Evolutionary conservation across 1,140 invertebrate species (phyloP).

Genomic region (Battus philenor): DNA sequence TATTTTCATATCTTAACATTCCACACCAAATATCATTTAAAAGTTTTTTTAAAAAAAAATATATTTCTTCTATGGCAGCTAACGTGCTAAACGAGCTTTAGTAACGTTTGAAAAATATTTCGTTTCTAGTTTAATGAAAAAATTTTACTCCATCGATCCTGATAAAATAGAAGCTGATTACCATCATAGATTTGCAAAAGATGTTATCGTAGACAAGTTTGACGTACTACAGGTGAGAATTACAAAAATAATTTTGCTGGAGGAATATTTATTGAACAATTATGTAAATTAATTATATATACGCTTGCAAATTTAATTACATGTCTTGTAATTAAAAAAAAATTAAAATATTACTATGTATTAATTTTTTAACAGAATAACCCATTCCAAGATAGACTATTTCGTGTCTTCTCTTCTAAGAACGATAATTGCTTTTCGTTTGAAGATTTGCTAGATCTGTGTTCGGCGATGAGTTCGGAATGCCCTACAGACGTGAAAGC

Average conservation of each 20-base stretch:
- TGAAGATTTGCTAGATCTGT: constrained; percentile 86
- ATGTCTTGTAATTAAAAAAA: no score
- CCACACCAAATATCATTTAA: no score
- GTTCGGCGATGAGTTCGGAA: constrained; percentile 82
- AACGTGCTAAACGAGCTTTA: no score
- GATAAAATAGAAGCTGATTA: constrained; percentile 59
- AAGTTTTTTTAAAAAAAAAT: no score
- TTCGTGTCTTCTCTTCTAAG: constrained; percentile 83
- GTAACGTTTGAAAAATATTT: no score
- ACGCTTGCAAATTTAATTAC: no score
- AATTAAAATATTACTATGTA: no score
- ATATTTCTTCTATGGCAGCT: no score
- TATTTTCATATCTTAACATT: no score
- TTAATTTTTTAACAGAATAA: constrained; percentile 80
- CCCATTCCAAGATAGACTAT: constrained; percentile 83
- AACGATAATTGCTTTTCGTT: constrained; percentile 81
- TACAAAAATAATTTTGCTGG: not conserved
- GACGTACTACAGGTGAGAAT: constrained; percentile 71
- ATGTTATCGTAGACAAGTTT: constrained; percentile 73
- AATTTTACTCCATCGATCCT: constrained; percentile 68
- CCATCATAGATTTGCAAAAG: constrained; percentile 66
- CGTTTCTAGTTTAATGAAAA: constrained; percentile 74
- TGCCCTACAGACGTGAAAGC: constrained; percentile 83
- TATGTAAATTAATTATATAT: no score
- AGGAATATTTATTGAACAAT: not conserved